phyloP scores from a whole-genome alignment of 2,888 invertebrate genomes.

The Congeria kusceri region DNA sequence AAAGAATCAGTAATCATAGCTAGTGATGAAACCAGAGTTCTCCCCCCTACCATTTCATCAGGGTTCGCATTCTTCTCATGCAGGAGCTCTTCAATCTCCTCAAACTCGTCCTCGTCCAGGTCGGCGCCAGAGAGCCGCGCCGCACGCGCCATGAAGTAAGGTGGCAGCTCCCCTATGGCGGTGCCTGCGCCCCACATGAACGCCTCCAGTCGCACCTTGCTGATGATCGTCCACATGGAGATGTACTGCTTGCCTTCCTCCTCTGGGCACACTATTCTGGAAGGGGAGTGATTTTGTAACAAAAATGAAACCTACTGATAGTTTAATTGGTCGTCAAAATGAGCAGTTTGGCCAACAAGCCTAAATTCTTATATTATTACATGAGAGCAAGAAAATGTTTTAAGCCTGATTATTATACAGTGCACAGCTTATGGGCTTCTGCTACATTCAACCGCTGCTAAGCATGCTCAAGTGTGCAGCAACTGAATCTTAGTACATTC shows the following conservation, averaged over 20 bases:
- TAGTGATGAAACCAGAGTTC: too few species aligned
- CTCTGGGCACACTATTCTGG: constrained; percentile 94
- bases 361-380: too few species aligned
- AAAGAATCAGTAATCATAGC: too few species aligned
- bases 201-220: constrained; percentile 97
- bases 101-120: constrained; percentile 85
- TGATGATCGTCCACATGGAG: constrained; percentile 96
- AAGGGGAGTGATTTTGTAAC: constrained; percentile 73
- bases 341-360: too few species aligned
- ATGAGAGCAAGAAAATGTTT: too few species aligned
- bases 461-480: too few species aligned
- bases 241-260: constrained; percentile 89
- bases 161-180: constrained; percentile 99
- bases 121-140: constrained; percentile 86
- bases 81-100: constrained; percentile 84
- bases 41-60: constrained; percentile 83
- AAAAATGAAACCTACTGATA: too few species aligned
- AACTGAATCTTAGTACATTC: too few species aligned
- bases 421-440: too few species aligned
- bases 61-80: constrained; percentile 87
- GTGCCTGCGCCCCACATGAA: constrained; percentile 97
- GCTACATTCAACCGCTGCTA: too few species aligned
- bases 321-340: too few species aligned
- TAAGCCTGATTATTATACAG: too few species aligned
- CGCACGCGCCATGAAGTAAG: constrained; percentile 99